phyloP scores from a whole-genome alignment of 2,888 invertebrate species.

The Dyspetes luteomarginatus region DNA sequence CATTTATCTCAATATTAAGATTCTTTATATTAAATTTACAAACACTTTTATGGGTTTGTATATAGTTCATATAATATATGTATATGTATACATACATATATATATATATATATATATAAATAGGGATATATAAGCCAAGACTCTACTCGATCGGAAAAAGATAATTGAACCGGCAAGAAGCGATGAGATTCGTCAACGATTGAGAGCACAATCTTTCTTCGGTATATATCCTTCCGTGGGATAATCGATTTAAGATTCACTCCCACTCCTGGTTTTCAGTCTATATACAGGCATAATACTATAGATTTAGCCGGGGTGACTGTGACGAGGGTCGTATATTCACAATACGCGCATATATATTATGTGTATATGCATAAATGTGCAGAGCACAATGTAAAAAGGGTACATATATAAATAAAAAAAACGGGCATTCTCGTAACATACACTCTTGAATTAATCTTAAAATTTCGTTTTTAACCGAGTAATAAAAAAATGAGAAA shows the following conservation, averaged over 20 bases:
- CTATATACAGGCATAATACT: too few relatives aligned
- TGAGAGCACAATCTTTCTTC: not conserved
- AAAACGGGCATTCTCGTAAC: not conserved
- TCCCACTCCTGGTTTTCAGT: not conserved
- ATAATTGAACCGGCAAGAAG: constrained; percentile 22
- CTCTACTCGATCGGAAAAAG: constrained; percentile 12
- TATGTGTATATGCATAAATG: not conserved
- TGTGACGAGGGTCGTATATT: constrained; percentile 31
- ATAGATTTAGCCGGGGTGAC: not conserved
- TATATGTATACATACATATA: constrained; percentile 6
- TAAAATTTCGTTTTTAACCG: too few relatives aligned
- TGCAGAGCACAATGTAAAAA: not conserved
- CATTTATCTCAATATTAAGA: too few relatives aligned
- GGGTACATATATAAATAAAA: not conserved
- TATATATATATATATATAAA: constrained; percentile 3
- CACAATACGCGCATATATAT: not conserved
- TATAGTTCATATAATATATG: not conserved
- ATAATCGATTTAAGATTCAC: constrained; percentile 37
- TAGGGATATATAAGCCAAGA: not conserved
- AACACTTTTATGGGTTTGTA: too few relatives aligned
- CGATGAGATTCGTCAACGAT: constrained; percentile 17
- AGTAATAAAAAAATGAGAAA: too few relatives aligned
- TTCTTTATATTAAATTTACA: too few relatives aligned
- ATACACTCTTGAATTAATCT: too few relatives aligned
- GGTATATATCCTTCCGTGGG: not conserved